Evolutionary conservation across 2,888 invertebrate genomes (phyloP), one percentile per base, ranked within the genome.

Genomic region (Cataglyphis altisquamis): DNA sequence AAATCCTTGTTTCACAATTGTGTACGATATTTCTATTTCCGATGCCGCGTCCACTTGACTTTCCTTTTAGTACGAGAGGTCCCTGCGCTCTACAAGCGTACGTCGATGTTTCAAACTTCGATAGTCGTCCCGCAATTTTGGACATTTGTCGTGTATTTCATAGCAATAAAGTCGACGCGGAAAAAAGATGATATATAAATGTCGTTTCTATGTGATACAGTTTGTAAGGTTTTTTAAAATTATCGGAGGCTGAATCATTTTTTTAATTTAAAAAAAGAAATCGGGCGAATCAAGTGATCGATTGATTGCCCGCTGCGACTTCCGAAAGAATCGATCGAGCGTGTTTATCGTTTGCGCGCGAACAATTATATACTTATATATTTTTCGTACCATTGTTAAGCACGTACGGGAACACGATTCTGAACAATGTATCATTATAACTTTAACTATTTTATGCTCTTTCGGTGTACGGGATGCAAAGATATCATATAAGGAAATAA

Each of bases 311-410:
- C 55, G 60, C 70, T 60, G 45, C 73, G 32, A 41, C 60, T 70
- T 29, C 36, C 21, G 45, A 55, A 36, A 73, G 45, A 18, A 25
- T 4, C 32, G 45, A 9, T 80, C 45, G 78, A 80, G 78, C 73
- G 45, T 45, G 12, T 72, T 80, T 80, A 80, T 78, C 60, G 45
- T 80, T 80, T 80, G 45, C 78, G 73, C 57, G 78, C 32, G 73
- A 36, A 45, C 72, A 72, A 78, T 45, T 52, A 72, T 78, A 78
- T 78, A 60, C 18, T 70, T 70, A 77, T 75, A 82, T 82, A 82
- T 82, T 82, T 82, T 82, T 82, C 78, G 36, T 82, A 77, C 36
- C 77, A 78, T 72, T 80, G 73, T 72, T 78, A 72, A 72, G 55
- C 73, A 80, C 63, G 63, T 15, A 80, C 25, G 82, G 82, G 82